A percentile compares a stretch with the other conserved stretches of the same genome.
phyloP scores from a whole-genome alignment of 2,113 vertebrate species.

The Bujurquina vittata region DNA sequence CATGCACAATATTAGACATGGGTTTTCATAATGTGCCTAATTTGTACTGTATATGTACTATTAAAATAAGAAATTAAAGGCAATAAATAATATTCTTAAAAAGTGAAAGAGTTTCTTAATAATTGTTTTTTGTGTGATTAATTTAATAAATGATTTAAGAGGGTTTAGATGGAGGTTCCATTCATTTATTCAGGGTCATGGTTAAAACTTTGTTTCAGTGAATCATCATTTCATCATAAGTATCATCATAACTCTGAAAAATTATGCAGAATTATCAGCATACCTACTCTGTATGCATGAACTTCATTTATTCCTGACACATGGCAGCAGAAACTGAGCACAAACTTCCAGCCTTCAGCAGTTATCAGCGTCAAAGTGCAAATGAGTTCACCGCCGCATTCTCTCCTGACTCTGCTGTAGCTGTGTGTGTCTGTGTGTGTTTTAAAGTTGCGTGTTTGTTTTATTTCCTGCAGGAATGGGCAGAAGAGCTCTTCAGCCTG shows the following conservation, averaged over 20 bases:
- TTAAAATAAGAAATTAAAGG: background rate
- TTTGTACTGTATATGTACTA: background rate
- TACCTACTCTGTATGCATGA: background rate
- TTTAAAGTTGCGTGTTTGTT: slow-evolving; percentile 8
- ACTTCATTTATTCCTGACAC: background rate
- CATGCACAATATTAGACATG: background rate
- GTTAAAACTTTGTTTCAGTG: background rate
- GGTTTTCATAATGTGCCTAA: fast-evolving
- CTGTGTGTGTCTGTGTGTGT: background rate
- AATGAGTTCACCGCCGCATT: fast-evolving
- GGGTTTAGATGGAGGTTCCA: background rate
- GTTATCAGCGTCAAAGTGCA: background rate
- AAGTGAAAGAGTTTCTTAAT: background rate
- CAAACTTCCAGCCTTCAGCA: background rate
- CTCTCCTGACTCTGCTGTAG: background rate
- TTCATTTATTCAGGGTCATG: background rate
- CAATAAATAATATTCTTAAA: background rate
- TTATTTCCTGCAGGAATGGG: slow-evolving; percentile 89
- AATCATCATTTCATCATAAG: background rate
- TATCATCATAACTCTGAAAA: background rate
- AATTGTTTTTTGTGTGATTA: background rate
- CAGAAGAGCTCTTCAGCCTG: slow-evolving; percentile 94
- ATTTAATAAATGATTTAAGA: background rate
- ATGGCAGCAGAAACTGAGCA: background rate
- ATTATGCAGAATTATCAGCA: background rate